Percentiles rank a stretch among this genome's conserved stretches.
Conservation (phyloP, 53 echinoderm and acorn worm species). For the Temnopleurus reevesii region DNA sequence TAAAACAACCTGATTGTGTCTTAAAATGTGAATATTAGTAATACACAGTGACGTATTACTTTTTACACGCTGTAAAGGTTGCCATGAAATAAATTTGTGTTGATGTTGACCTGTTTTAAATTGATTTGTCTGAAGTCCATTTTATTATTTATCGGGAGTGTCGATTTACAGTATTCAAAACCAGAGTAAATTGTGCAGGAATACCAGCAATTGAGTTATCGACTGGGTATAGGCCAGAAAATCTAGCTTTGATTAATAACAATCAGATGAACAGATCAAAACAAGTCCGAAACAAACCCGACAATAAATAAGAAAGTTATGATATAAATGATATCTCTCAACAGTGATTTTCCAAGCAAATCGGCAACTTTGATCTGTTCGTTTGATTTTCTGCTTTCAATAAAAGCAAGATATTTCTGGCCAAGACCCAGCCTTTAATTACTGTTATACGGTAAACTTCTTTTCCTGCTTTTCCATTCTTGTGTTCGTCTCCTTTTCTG, state of each 20-base stretch:
- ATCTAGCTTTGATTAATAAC: too few species aligned
- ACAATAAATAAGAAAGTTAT: too few species aligned
- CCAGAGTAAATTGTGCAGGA: background rate
- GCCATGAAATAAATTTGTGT: background rate
- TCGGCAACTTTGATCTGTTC: too few species aligned
- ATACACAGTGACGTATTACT: background rate
- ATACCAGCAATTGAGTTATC: too few species aligned
- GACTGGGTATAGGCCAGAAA: background rate
- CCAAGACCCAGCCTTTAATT: too few species aligned
- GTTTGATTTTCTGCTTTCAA: too few species aligned
- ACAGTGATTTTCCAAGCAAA: too few species aligned
- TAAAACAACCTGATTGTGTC: too few species aligned
- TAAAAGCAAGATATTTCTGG: too few species aligned
- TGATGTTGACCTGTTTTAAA: slow-evolving; percentile 24
- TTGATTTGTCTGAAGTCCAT: background rate
- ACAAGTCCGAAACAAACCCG: too few species aligned
- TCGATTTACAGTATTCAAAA: background rate
- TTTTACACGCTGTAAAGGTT: slow-evolving; percentile 10
- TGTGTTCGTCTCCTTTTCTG: background rate
- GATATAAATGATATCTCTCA: too few species aligned
- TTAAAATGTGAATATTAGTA: background rate
- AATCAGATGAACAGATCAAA: too few species aligned
- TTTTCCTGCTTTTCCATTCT: background rate
- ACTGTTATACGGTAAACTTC: background rate
- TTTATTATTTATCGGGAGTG: background rate